phyloP scores from a whole-genome alignment of 23 tunicate species.

The Aplidium turbinatum region DNA sequence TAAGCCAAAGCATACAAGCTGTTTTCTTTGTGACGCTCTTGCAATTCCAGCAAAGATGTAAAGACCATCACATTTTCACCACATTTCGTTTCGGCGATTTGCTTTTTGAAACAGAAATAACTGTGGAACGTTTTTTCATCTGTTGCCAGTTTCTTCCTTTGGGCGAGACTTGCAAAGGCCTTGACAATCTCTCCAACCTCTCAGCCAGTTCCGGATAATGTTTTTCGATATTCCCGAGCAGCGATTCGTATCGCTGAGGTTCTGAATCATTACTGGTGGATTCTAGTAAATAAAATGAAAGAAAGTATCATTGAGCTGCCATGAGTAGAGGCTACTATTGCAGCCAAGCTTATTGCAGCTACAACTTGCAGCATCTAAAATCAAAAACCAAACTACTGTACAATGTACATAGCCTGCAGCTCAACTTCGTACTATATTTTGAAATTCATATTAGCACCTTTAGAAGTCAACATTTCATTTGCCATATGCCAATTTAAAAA shows the following conservation, averaged over 20 bases:
- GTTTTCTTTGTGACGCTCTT: too few species aligned
- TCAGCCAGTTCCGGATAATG: constrained; percentile 73
- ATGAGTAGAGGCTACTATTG: too few species aligned
- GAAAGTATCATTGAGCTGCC: too few species aligned
- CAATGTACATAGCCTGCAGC: too few species aligned
- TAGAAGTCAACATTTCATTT: too few species aligned
- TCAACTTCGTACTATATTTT: too few species aligned
- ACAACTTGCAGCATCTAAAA: too few species aligned
- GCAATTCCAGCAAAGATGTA: too few species aligned
- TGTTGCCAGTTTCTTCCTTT: constrained; percentile 60
- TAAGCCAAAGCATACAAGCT: too few species aligned
- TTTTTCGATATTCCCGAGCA: constrained; percentile 58
- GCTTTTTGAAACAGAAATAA: constrained; percentile 20
- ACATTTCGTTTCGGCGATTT: constrained; percentile 86
- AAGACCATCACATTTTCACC: background rate
- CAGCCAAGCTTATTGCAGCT: too few species aligned
- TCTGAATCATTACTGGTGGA: constrained; percentile 47
- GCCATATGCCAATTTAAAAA: too few species aligned
- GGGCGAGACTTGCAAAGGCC: constrained; percentile 50
- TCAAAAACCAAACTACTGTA: background rate
- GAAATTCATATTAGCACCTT: too few species aligned
- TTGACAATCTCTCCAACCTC: constrained; percentile 61
- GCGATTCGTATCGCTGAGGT: constrained; percentile 74
- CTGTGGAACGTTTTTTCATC: constrained; percentile 26
- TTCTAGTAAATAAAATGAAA: constrained; percentile 9